Conservation (phyloP, 2,888 invertebrate species). For the Dasypolia templi region DNA sequence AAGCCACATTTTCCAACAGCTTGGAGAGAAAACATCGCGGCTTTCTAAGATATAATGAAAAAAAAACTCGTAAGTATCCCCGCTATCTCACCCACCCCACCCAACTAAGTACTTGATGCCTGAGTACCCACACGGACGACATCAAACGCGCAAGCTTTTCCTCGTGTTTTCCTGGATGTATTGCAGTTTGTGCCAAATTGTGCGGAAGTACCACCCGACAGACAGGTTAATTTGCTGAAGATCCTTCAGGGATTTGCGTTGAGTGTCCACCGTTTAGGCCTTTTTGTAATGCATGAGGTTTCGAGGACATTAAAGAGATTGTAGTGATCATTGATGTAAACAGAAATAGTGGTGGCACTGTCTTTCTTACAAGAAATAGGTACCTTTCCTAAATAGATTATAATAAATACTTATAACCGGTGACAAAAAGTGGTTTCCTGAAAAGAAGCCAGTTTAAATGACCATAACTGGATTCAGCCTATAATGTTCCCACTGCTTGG, state of each 20-base stretch:
- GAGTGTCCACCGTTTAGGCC: conserved; percentile 34
- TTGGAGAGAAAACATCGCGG: too few species aligned
- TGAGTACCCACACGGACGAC: conserved; percentile 78
- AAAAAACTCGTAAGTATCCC: not conserved
- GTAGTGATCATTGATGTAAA: too few species aligned
- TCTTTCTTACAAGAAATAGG: too few species aligned
- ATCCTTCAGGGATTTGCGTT: conserved; percentile 56
- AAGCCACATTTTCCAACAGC: too few species aligned
- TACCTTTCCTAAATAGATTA: too few species aligned
- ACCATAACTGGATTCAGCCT: too few species aligned
- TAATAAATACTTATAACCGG: too few species aligned
- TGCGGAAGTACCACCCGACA: conserved; percentile 75
- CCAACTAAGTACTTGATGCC: conserved; percentile 70
- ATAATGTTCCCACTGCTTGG: too few species aligned
- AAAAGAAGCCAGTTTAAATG: too few species aligned
- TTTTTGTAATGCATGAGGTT: conserved; percentile 24
- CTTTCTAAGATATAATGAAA: too few species aligned
- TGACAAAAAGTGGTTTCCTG: too few species aligned
- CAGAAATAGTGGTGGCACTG: too few species aligned
- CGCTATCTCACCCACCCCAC: conserved; percentile 27
- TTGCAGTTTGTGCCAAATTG: conserved; percentile 78
- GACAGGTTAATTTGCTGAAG: conserved; percentile 68
- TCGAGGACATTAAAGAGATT: not conserved
- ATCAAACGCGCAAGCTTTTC: conserved; percentile 75
- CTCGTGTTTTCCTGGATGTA: conserved; percentile 69